These are phyloP conservation scores for Sebastes hubbsi DNA, from an alignment of 2,797 vertebrate genomes.

Conservation along the genomic window DNA sequence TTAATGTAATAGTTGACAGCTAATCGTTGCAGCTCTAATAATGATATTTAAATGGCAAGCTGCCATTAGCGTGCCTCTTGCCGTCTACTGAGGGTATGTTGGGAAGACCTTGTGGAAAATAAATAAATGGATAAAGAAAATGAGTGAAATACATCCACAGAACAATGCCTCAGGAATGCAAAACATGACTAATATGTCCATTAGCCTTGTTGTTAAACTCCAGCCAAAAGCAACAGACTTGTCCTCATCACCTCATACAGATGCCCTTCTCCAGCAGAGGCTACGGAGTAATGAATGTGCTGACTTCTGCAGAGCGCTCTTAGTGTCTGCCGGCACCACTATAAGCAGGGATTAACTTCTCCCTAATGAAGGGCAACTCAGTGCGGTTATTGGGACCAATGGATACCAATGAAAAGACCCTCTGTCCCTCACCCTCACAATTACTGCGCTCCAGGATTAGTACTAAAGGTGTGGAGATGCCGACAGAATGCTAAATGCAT, in stretches of 20 bases:
- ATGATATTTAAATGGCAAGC: not conserved
- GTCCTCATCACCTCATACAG: slow-evolving; percentile 19
- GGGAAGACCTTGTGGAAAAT: not conserved
- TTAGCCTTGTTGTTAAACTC: slow-evolving; percentile 1
- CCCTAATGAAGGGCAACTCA: slow-evolving; percentile 73
- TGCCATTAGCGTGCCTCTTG: not conserved
- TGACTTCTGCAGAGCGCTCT: slow-evolving; percentile 19
- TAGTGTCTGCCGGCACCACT: slow-evolving; percentile 32
- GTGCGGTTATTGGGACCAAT: slow-evolving; percentile 48
- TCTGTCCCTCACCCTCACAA: slow-evolving; percentile 36
- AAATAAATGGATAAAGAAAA: slow-evolving; percentile 9
- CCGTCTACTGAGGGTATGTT: not conserved
- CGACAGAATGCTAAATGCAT: slow-evolving; percentile 40
- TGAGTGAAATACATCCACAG: not conserved
- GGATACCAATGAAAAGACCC: slow-evolving; percentile 36
- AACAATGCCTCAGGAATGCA: not conserved
- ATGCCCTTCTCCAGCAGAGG: slow-evolving; percentile 25
- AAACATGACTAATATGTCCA: not conserved
- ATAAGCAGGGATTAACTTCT: slow-evolving; percentile 73
- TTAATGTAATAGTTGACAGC: too few relatives aligned
- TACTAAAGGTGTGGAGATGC: slow-evolving; percentile 36
- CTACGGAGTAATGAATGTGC: slow-evolving; percentile 41
- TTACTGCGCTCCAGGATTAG: slow-evolving; percentile 56
- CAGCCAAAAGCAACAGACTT: slow-evolving; percentile 13
- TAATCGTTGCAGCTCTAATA: too few relatives aligned